A percentile compares a stretch with the other conserved stretches of the same genome.
These are phyloP conservation scores for Trichosurus vulpecula DNA, from an alignment of 2,797 vertebrate species.

Conservation along the genomic window DNA sequence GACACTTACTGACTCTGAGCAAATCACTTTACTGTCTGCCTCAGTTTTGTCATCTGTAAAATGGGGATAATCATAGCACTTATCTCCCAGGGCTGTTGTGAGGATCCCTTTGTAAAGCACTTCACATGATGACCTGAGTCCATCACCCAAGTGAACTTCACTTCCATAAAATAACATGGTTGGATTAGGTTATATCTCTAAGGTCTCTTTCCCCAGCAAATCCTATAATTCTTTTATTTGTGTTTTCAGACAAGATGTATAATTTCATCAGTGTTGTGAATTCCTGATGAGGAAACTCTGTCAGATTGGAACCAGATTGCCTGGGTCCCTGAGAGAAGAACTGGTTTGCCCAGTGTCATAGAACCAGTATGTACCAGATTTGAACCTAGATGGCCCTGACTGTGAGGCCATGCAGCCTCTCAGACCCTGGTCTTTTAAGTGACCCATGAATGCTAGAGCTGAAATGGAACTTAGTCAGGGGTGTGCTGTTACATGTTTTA, in stretches of 20 bases:
- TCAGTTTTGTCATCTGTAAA: not conserved
- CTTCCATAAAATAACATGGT: not conserved
- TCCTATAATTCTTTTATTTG: not conserved
- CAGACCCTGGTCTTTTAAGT: not conserved
- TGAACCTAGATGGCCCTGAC: not conserved
- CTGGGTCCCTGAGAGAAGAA: not conserved
- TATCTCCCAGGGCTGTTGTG: not conserved
- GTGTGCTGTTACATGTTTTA: not conserved
- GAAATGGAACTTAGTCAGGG: not conserved
- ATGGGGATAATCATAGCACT: not conserved
- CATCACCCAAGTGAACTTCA: not conserved
- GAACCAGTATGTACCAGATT: not conserved
- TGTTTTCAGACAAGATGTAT: not conserved
- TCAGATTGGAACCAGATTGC: not conserved
- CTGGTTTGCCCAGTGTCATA: not conserved
- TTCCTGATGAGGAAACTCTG: not conserved
- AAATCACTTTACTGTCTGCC: not conserved
- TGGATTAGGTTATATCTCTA: not conserved
- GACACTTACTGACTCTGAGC: not conserved
- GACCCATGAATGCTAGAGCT: not conserved
- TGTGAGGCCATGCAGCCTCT: not conserved
- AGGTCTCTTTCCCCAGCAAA: not conserved
- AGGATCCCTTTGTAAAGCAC: not conserved
- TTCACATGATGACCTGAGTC: not conserved
- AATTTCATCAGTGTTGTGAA: not conserved